Evolutionary conservation across 2,113 vertebrate genomes (phyloP).

Genomic region (Vulpes vulpes): DNA sequence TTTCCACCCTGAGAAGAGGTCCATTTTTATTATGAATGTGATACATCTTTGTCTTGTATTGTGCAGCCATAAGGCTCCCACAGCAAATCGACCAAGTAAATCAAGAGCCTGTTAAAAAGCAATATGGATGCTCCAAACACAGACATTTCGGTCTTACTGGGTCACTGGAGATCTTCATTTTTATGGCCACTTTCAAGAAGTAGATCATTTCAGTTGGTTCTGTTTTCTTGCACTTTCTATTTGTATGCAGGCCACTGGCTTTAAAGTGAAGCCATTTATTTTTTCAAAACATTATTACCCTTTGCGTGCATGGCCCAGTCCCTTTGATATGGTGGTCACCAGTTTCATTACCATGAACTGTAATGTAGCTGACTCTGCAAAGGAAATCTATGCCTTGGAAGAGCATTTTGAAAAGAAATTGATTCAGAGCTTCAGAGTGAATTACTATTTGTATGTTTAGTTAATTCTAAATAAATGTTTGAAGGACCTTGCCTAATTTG

Average conservation of each 20-base stretch:
- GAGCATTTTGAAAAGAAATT: slow-evolving; percentile 33
- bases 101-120: slow-evolving; percentile 68
- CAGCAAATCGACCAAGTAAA: slow-evolving; percentile 63
- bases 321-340: slow-evolving; percentile 31
- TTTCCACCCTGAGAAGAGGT: neutral
- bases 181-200: slow-evolving; percentile 40
- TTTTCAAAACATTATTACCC: slow-evolving; percentile 31
- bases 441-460: slow-evolving; percentile 64
- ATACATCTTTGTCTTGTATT: slow-evolving; percentile 64
- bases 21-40: slow-evolving; percentile 62
- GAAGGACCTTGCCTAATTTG: slow-evolving; percentile 61
- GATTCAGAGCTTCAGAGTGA: slow-evolving; percentile 48
- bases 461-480: slow-evolving; percentile 56
- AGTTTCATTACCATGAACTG: neutral
- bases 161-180: slow-evolving; percentile 43
- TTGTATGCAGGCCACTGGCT: neutral
- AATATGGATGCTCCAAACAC: slow-evolving; percentile 49
- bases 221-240: slow-evolving; percentile 48
- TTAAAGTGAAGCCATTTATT: slow-evolving; percentile 39
- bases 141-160: neutral
- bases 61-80: neutral
- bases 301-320: neutral
- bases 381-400: slow-evolving; percentile 51
- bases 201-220: slow-evolving; percentile 42
- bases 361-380: slow-evolving; percentile 47